Conservation (phyloP, 1,140 invertebrate genomes). For the Micrasema minimum region DNA sequence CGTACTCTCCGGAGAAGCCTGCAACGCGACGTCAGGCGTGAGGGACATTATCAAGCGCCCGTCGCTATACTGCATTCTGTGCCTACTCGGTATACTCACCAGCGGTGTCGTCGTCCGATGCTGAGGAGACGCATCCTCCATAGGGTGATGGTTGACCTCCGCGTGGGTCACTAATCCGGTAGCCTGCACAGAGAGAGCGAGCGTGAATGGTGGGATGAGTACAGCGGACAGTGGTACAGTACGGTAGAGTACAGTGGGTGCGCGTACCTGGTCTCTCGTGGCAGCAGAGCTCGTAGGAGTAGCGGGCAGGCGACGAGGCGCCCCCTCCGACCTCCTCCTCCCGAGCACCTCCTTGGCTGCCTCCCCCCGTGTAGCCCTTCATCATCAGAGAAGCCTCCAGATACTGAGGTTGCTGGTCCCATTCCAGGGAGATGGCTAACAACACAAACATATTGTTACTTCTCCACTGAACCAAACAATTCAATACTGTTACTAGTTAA, state of each 20-base stretch:
- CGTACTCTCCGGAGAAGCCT: conserved; percentile 70
- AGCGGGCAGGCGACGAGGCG: conserved; percentile 63
- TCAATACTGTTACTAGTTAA: too few relatives aligned
- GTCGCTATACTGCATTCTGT: not conserved
- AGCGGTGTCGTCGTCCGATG: conserved; percentile 68
- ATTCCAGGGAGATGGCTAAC: conserved; percentile 68
- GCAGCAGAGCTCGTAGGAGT: conserved; percentile 64
- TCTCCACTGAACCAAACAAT: too few relatives aligned
- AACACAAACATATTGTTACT: not conserved
- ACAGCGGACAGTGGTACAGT: too few relatives aligned
- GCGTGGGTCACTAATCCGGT: conserved; percentile 67
- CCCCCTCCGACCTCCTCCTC: conserved; percentile 55
- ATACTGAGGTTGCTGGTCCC: conserved; percentile 69
- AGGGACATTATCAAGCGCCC: too few relatives aligned
- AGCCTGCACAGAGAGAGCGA: conserved; percentile 53
- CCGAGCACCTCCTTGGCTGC: conserved; percentile 53
- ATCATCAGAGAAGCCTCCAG: conserved; percentile 74
- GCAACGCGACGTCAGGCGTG: not conserved
- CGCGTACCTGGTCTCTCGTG: conserved; percentile 62
- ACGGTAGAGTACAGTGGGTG: too few relatives aligned
- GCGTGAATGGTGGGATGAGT: too few relatives aligned
- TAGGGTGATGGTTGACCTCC: conserved; percentile 69
- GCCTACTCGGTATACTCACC: conserved; percentile 56
- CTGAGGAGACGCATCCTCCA: conserved; percentile 68
- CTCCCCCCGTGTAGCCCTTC: conserved; percentile 71